These are phyloP conservation scores for Macquaria ambigua DNA, from an alignment of 2,113 vertebrate species.

Conservation along the genomic window DNA sequence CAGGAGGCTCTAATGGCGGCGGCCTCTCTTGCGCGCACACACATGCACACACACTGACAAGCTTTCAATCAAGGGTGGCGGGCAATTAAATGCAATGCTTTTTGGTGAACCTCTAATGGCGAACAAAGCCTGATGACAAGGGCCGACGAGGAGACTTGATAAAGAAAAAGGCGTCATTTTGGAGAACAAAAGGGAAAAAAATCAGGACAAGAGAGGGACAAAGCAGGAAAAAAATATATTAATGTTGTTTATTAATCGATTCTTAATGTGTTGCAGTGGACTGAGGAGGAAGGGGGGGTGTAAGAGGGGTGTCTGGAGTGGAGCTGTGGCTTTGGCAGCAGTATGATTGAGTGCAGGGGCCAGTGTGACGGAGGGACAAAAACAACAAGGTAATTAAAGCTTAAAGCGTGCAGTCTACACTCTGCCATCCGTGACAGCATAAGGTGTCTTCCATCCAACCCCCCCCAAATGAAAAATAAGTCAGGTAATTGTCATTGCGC, in stretches of 20 bases:
- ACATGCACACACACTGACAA: slow-evolving; percentile 35
- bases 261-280: slow-evolving; percentile 72
- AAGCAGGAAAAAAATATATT: slow-evolving; percentile 57
- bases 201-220: slow-evolving; percentile 56
- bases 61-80: slow-evolving; percentile 77
- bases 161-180: slow-evolving; percentile 64
- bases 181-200: slow-evolving; percentile 52
- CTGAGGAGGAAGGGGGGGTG: neutral
- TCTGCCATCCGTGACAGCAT: slow-evolving; percentile 82
- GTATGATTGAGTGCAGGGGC: slow-evolving; percentile 82
- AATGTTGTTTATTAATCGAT: slow-evolving; percentile 82
- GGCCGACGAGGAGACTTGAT: slow-evolving; percentile 66
- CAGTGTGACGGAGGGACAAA: slow-evolving; percentile 79
- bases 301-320: slow-evolving; percentile 60
- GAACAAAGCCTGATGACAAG: slow-evolving; percentile 76
- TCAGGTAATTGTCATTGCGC: slow-evolving; percentile 88
- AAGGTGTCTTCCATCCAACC: slow-evolving; percentile 81
- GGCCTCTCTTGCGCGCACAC: slow-evolving; percentile 43
- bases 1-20: slow-evolving; percentile 80
- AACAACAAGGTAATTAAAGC: slow-evolving; percentile 87
- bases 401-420: slow-evolving; percentile 78
- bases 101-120: slow-evolving; percentile 73
- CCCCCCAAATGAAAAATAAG: slow-evolving; percentile 82
- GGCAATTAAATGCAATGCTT: slow-evolving; percentile 80
- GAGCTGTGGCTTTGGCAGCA: slow-evolving; percentile 61